phyloP scores from a whole-genome alignment of 2,888 invertebrate species.

The Lochmaea capreae region DNA sequence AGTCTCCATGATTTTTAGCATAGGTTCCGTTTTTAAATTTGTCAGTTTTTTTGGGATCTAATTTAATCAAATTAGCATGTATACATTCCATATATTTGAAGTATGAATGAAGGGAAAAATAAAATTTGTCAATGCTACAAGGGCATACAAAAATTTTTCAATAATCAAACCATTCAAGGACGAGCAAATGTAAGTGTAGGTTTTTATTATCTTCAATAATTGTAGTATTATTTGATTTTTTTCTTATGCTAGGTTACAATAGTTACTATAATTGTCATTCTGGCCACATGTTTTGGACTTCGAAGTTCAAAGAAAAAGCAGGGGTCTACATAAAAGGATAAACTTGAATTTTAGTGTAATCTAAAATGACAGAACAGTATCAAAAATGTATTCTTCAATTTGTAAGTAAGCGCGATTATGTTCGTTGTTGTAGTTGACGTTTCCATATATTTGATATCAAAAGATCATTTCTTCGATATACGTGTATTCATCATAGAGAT shows the following conservation, averaged over 20 bases:
- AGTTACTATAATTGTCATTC: background rate
- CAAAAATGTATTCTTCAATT: background rate
- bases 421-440: background rate
- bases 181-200: conserved; percentile 66
- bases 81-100: too few relatives aligned
- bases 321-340: background rate
- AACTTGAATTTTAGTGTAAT: background rate
- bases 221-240: background rate
- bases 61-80: background rate
- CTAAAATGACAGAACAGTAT: background rate
- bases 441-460: too few relatives aligned
- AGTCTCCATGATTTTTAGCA: too few relatives aligned
- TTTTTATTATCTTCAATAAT: background rate
- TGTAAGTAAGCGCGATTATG: background rate
- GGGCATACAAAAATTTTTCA: conserved; percentile 69
- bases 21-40: background rate
- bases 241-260: background rate
- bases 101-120: background rate
- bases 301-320: conserved; percentile 4
- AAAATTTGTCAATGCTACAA: conserved; percentile 52
- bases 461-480: too few relatives aligned
- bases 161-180: conserved; percentile 69
- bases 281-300: background rate
- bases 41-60: background rate
- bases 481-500: too few relatives aligned